Base-by-base conservation (phyloP, 2,797 vertebrate species). In the Uromys caudimaculatus region DNA sequence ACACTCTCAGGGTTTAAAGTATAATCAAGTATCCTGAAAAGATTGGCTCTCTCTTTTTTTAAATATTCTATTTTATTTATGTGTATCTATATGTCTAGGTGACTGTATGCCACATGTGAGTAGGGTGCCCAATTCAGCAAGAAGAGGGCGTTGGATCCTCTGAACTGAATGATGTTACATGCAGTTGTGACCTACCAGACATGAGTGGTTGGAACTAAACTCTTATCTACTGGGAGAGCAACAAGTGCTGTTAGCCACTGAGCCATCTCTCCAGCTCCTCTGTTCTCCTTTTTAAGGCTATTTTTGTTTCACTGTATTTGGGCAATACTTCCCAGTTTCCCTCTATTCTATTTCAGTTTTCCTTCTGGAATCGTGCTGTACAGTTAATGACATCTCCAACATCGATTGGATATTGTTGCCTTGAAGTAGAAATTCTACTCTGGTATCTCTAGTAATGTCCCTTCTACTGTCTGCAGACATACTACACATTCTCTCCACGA, bases 221-320 rank as follows among this genome's bases (percentile, higher is more conserved):
- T 62, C 56, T 14, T 19, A 35, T 67, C 29, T 10, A 50, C 44
- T 85, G 44, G 11, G n/a, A 64, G 38, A 84, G 58, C 58, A 64
- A 10, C 38, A 32, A 32, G 41, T 64, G 16, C 41, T 84, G 27
- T 64, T 35, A 84, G 32, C 0, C 11, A 23, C 29, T 47, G 17
- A 64, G 32, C 21, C 27, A 52, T 52, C 44, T 86, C 62, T 86
- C 62, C 13, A 86, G 19, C 3, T 35, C 41, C 60, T 67, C 62
- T 52, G 12, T 73, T 29, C 6, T 88, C 21, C 62, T 24, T 91
- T 89, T 71, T 60, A 54, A 88, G 87, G 10, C 17, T 62, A 24
- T n/a, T 94, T 69, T 78, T 32, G 52, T 84, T 85, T 73, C 29
- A 5, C 87, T 94, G 90, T 67, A 81, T 86, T 93, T 91, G n/a